Conservation (phyloP, 2,888 invertebrate genomes). For the Erannis defoliaria region DNA sequence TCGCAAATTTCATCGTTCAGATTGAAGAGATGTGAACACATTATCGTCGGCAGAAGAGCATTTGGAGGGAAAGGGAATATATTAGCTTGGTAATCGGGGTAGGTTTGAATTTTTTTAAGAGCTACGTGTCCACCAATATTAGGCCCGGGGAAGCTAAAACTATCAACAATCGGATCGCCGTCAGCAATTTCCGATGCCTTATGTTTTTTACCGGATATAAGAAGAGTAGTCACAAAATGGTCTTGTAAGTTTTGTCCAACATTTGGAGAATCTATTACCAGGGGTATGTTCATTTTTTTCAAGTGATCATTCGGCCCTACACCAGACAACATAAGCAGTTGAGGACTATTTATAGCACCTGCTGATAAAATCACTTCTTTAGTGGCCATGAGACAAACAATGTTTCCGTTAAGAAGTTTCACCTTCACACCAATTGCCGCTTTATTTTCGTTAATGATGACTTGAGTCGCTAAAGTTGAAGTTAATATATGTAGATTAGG, state of each 20-base stretch:
- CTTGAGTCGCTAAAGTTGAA: constrained; percentile 50
- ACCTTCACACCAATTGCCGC: constrained; percentile 51
- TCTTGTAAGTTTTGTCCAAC: constrained; percentile 60
- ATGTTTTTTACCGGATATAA: constrained; percentile 45
- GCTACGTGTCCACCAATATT: constrained; percentile 44
- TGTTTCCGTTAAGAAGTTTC: constrained; percentile 37
- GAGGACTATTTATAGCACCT: constrained; percentile 57
- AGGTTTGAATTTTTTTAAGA: constrained; percentile 49
- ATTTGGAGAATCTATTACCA: constrained; percentile 48
- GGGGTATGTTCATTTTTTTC: constrained; percentile 46
- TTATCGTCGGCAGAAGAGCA: constrained; percentile 22
- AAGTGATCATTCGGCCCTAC: constrained; percentile 56
- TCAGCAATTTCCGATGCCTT: constrained; percentile 27
- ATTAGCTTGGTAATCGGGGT: constrained; percentile 57
- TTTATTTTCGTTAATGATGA: constrained; percentile 49
- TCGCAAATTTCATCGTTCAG: constrained; percentile 30
- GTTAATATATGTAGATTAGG: constrained; percentile 53
- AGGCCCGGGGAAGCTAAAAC: constrained; percentile 35
- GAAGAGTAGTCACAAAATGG: constrained; percentile 49
- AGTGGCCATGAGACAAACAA: constrained; percentile 40
- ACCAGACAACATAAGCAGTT: constrained; percentile 60
- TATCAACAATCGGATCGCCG: constrained; percentile 42
- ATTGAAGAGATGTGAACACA: constrained; percentile 34
- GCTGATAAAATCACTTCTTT: constrained; percentile 59
- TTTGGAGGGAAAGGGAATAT: constrained; percentile 24